These are phyloP conservation scores for Tupiocoris notatus DNA, from an alignment of 2,888 invertebrate species.

Conservation along the genomic window DNA sequence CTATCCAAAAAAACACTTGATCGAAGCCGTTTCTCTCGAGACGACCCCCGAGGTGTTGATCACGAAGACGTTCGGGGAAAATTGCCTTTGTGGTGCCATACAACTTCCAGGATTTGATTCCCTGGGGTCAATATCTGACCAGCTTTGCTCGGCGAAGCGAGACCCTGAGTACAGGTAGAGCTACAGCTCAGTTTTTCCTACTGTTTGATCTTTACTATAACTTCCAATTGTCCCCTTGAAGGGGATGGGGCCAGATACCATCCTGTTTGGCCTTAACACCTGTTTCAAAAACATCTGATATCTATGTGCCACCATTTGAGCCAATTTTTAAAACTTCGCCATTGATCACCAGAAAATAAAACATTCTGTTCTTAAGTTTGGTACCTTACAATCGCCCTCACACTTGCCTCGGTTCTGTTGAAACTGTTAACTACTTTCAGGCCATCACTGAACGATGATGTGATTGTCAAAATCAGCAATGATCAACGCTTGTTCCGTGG, in stretches of 20 bases:
- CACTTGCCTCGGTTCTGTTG: too few species aligned
- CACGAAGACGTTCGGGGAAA: not conserved
- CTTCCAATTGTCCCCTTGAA: too few species aligned
- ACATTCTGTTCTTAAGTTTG: too few species aligned
- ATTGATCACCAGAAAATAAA: too few species aligned
- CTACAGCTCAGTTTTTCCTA: not conserved
- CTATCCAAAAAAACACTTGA: not conserved
- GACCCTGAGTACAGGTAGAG: not conserved
- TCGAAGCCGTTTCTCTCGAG: not conserved
- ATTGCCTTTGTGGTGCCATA: not conserved
- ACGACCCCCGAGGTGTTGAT: not conserved
- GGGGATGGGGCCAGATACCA: too few species aligned
- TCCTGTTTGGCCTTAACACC: too few species aligned
- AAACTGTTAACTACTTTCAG: not conserved
- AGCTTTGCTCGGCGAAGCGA: not conserved
- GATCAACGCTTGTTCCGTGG: constrained; percentile 33
- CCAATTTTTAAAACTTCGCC: too few species aligned
- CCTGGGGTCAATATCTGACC: not conserved
- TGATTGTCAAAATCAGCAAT: constrained; percentile 24
- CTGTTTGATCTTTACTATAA: not conserved
- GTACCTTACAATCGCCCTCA: too few species aligned
- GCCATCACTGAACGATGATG: constrained; percentile 26
- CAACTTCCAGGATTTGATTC: not conserved
- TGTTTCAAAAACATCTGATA: too few species aligned
- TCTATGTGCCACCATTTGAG: too few species aligned